Evolutionary conservation across 2,888 invertebrate species (phyloP).

Genomic region (Sylvicola cinctus): DNA sequence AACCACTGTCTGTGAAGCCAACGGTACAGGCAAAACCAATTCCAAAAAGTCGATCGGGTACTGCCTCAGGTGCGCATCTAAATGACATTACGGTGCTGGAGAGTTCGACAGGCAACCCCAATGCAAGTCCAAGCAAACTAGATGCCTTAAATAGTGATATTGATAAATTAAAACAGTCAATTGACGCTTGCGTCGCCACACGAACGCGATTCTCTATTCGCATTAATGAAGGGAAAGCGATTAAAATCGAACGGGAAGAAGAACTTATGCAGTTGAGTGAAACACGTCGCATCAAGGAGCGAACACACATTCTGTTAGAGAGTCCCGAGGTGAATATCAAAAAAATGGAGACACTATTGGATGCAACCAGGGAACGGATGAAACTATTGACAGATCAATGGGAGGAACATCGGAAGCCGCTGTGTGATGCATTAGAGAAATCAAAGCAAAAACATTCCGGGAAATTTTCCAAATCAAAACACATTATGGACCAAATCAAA

Average conservation of each 20-base stretch:
- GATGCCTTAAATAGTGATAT: conserved; percentile 10
- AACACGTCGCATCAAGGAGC: conserved; percentile 31
- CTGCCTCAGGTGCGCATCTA: too few species aligned
- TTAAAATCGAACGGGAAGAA: conserved; percentile 20
- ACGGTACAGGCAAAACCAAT: too few species aligned
- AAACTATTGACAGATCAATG: conserved; percentile 45
- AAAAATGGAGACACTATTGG: conserved; percentile 35
- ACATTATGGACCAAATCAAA: conserved; percentile 10
- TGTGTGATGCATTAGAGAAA: conserved; percentile 31
- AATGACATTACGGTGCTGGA: too few species aligned
- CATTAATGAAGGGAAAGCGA: conserved; percentile 12
- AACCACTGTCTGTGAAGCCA: too few species aligned
- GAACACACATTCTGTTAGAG: conserved; percentile 40
- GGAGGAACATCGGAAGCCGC: conserved; percentile 46
- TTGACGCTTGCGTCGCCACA: conserved; percentile 18
- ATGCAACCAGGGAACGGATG: conserved; percentile 38
- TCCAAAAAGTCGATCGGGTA: too few species aligned
- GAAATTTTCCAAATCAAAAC: conserved; percentile 12
- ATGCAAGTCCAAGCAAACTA: conserved; percentile 5
- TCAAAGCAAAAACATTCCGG: conserved; percentile 18
- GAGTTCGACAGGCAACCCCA: too few species aligned
- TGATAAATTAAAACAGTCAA: conserved; percentile 20
- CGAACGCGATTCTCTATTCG: conserved; percentile 9
- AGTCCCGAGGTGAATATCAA: conserved; percentile 37
- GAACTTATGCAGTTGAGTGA: conserved; percentile 23